Evolutionary conservation across 2,888 invertebrate species (phyloP), one percentile per base, ranked within the genome.

Genomic region (Eueremaeus valkanovi): DNA sequence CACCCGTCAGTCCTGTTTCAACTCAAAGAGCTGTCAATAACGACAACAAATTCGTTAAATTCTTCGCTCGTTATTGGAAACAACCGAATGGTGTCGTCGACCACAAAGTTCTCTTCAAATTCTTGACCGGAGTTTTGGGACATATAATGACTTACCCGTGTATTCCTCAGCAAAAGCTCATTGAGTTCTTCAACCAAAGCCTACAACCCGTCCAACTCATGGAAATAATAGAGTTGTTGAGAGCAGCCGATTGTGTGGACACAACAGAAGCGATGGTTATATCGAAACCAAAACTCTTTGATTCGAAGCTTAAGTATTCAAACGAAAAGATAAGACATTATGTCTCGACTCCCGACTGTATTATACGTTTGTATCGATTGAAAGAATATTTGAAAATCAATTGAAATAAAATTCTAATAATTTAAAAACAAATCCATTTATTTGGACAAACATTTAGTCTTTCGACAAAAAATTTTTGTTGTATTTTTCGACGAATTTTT

Each of bases 21-120:
- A 24, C 55, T 9, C 55, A 72, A 49, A 21, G 21, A 21, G 0
- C 33, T 9, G 33, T 27, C 1, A 49, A 42, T 24, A 75, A 40
- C 13, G 27, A 61, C 13, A 27, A 21, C 18, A 61, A 72, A 24
- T 58, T 33, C 3, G 0, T 66, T 16, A 76, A 72, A 58, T 80
- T 83, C 51, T 73, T 82, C 3, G 82, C 84, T 9, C 85, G 87
- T 76, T 90, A 91, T 0, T 92, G 92, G 92, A 87, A 89, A 75
- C 86, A 89, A 77, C 86, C 91, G 1, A 89, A 92, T 83, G 92
- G 91, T 2, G 85, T 87, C 0, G 81, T 92, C 13, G 91, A 92
- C 83, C 85, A 87, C 16, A 85, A 88, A 27, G 87, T 89, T 3
- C 84, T 92, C 40, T 88, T 89, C 80, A 87, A 88, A 75, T 89